Conservation (phyloP, 2,797 vertebrate genomes). For the Perodicticus potto region DNA sequence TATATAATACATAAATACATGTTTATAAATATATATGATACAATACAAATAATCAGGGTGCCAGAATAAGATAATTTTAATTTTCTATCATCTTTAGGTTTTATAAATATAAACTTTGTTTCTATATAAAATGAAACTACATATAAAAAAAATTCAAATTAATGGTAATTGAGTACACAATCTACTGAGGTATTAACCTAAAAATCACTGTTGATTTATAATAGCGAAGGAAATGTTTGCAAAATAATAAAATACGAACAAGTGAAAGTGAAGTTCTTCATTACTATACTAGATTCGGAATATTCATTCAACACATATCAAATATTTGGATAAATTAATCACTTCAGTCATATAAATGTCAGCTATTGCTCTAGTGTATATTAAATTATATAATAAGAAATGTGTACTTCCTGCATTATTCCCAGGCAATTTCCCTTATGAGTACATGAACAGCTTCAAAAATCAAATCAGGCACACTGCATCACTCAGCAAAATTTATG, state of each 20-base stretch:
- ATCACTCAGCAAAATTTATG: conserved; percentile 67
- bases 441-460: neutral
- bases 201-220: neutral
- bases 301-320: neutral
- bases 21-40: neutral
- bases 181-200: neutral
- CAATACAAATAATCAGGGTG: neutral
- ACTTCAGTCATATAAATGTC: neutral
- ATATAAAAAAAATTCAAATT: neutral
- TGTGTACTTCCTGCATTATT: neutral
- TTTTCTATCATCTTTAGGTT: conserved; percentile 14
- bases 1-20: neutral
- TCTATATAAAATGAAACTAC: neutral
- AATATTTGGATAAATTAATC: neutral
- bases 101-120: neutral
- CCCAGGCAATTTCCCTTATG: neutral
- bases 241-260: neutral
- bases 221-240: neutral
- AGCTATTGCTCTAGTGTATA: neutral
- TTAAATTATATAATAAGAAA: conserved; percentile 1
- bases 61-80: neutral
- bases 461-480: neutral
- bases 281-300: neutral
- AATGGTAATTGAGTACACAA: neutral
- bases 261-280: neutral